Conservation (phyloP, 92 coral and sea anemone genomes). For the Metridium senile region DNA sequence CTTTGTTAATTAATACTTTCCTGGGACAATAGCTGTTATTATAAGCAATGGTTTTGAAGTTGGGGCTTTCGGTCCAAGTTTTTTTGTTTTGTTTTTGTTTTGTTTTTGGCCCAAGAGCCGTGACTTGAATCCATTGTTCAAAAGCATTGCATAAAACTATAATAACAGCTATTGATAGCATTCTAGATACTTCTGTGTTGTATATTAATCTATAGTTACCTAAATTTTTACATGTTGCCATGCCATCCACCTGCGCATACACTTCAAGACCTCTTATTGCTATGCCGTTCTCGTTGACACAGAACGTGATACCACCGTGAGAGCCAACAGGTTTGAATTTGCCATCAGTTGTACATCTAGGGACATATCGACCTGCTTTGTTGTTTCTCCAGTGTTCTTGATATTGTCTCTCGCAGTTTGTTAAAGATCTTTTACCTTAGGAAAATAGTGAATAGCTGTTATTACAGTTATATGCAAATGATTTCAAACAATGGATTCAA, state of each 20-base stretch:
- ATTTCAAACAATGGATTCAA: no score
- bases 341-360: slow-evolving; percentile 75
- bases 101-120: no score
- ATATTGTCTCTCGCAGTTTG: slow-evolving; percentile 62
- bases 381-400: slow-evolving; percentile 66
- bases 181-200: neutral
- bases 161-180: no score
- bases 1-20: no score
- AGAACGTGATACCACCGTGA: slow-evolving; percentile 53
- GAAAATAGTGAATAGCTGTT: neutral
- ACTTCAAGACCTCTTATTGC: slow-evolving; percentile 51
- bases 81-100: no score
- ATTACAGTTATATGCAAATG: neutral
- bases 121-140: no score
- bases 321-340: slow-evolving; percentile 60
- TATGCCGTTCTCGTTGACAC: slow-evolving; percentile 58
- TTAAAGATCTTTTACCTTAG: slow-evolving; percentile 23
- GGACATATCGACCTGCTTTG: slow-evolving; percentile 55
- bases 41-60: no score
- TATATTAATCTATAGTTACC: slow-evolving; percentile 4
- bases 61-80: no score
- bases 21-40: no score
- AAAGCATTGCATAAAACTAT: no score
- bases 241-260: slow-evolving; percentile 13
- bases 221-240: slow-evolving; percentile 14